Evolutionary conservation across 2,113 vertebrate genomes (phyloP).

Genomic region (Elephantulus edwardii): DNA sequence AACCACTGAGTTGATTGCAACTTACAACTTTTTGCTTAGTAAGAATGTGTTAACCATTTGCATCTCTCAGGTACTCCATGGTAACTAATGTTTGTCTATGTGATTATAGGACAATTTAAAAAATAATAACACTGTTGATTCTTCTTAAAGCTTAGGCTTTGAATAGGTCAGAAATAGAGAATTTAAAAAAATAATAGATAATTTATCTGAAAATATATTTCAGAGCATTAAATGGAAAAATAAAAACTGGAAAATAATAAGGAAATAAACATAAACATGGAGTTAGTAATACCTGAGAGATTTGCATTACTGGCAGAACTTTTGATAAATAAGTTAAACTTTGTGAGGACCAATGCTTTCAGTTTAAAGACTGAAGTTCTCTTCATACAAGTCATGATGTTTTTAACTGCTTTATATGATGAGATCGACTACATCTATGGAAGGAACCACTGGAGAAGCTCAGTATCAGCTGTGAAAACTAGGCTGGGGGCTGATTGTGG

Average conservation of each 20-base stretch:
- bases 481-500: too few relatives aligned
- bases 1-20: not conserved
- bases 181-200: slow-evolving; percentile 3
- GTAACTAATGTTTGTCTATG: not conserved
- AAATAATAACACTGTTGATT: not conserved
- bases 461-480: too few relatives aligned
- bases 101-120: not conserved
- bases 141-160: not conserved
- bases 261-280: not conserved
- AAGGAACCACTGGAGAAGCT: too few relatives aligned
- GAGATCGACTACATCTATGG: too few relatives aligned
- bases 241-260: too few relatives aligned
- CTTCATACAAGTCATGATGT: too few relatives aligned
- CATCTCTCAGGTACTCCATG: not conserved
- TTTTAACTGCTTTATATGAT: too few relatives aligned
- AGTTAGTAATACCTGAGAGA: not conserved
- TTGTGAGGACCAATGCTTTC: too few relatives aligned
- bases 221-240: not conserved
- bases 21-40: not conserved
- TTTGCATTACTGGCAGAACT: not conserved
- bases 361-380: too few relatives aligned
- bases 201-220: not conserved
- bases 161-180: not conserved
- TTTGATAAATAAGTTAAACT: not conserved
- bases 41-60: not conserved